Conservation (phyloP, 2,113 vertebrate species). For the Etia nguti region DNA sequence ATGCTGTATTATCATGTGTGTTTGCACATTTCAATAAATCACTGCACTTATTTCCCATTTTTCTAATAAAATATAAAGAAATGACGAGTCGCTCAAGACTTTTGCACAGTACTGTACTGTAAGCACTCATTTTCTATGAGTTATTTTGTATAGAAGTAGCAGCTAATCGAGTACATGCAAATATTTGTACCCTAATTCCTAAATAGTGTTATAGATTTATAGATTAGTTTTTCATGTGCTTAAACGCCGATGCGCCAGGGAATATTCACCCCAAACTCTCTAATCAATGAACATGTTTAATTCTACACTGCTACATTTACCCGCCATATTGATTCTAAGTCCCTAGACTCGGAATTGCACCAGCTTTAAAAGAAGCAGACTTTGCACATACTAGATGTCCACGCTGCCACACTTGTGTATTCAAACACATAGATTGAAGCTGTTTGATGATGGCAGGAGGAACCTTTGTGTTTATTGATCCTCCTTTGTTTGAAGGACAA, state of each 20-base stretch:
- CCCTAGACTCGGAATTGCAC: neutral
- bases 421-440: slow-evolving; percentile 9
- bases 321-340: slow-evolving; percentile 38
- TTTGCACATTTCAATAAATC: neutral
- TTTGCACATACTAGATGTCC: neutral
- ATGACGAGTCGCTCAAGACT: neutral
- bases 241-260: slow-evolving; percentile 17
- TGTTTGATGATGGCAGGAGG: slow-evolving; percentile 37
- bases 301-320: slow-evolving; percentile 25
- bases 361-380: neutral
- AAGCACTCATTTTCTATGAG: neutral
- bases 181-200: neutral
- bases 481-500: slow-evolving; percentile 54
- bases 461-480: slow-evolving; percentile 61
- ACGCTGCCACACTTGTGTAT: neutral
- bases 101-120: neutral
- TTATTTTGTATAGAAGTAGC: neutral
- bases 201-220: neutral
- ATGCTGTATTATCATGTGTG: neutral
- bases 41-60: neutral
- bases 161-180: neutral
- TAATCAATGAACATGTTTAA: slow-evolving; percentile 67
- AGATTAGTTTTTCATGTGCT: slow-evolving; percentile 13
- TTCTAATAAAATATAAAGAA: neutral
- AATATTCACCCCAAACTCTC: slow-evolving; percentile 28